phyloP scores from a whole-genome alignment of 2,888 invertebrate genomes.

The Pristionchus entomophagus region DNA sequence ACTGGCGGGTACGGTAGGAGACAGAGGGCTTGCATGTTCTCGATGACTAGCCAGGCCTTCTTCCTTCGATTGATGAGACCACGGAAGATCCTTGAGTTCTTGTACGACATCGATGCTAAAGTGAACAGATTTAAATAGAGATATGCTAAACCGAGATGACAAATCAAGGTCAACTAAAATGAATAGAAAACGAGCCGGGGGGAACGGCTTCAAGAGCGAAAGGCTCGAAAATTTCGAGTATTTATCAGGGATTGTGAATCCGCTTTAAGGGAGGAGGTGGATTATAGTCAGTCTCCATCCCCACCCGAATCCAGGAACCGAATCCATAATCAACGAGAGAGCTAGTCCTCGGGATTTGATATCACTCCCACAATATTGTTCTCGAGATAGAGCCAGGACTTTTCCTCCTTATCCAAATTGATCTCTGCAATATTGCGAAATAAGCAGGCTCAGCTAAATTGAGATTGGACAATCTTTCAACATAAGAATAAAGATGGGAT shows the following conservation, averaged over 20 bases:
- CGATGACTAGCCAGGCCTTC: conserved; percentile 47
- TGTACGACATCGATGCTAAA: conserved; percentile 29
- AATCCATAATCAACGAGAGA: background rate
- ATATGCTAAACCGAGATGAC: background rate
- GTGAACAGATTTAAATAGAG: background rate
- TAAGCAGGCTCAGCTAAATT: too few relatives aligned
- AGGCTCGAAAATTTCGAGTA: background rate
- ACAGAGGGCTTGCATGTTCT: conserved; percentile 48
- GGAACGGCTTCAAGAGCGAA: background rate
- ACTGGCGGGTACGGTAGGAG: conserved; percentile 41
- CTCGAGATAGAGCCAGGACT: background rate
- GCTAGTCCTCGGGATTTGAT: background rate
- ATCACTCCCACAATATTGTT: background rate
- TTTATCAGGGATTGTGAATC: background rate
- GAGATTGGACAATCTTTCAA: too few relatives aligned
- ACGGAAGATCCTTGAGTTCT: conserved; percentile 42
- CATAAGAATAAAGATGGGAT: too few relatives aligned
- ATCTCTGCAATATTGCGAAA: background rate
- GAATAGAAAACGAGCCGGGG: background rate
- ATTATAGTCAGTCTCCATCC: background rate
- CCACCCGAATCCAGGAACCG: background rate
- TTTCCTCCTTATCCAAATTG: background rate
- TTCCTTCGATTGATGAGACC: conserved; percentile 19
- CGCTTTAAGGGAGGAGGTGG: background rate
- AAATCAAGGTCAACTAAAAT: background rate